Evolutionary conservation across 1,140 invertebrate species (phyloP), one percentile per base, ranked within the genome.

Genomic region (Drosophila kepulauana): DNA sequence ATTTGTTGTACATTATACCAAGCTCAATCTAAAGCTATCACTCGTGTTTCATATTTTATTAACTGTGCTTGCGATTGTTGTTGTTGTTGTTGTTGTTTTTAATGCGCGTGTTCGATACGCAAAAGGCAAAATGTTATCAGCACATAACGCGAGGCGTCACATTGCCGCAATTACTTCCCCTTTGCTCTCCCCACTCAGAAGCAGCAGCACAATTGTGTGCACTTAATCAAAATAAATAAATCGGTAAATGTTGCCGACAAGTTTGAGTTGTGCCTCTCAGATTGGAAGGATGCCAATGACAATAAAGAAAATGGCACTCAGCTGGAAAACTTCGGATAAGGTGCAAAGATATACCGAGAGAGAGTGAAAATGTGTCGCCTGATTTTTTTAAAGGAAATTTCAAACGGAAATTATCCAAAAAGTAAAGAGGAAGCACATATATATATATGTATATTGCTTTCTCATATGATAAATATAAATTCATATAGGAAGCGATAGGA

Each of bases 301-400:
- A 77, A 77, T 73, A 77, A 77, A 62, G 62, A 66, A 77, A 77
- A 77, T 74, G 51, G 51, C 75, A 77, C 33, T 74, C 75, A 74
- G 52, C 63, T 77, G 75, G 75, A 77, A 77, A 74, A 74, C 49
- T 68, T 67, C 49, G 75, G 75, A 77, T 77, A 77, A 77, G 64
- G 65, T 77, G 75, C 43, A 41, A 61, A 35, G 35, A 58, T 52
- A 64, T 16, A 61, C 10, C 16, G 7, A 16, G 16, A 38, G 8
- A 38, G 35, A 8, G 35, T 10, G 35, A 65, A 33, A 28, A 41
- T 38, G 59, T 35, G 15, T 56, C 25, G 58, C 1, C 7, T 57
- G 57, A 56, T 63, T 76, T 51, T 66, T 68, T 77, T 46, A 66
- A 68, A 63, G 75, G 75, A 77, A 77, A 77, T 77, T 77, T 77